A percentile compares a stretch with the other conserved stretches of the same genome.
Conservation (phyloP, 2,888 invertebrate species). For the Cloeon dipterum region DNA sequence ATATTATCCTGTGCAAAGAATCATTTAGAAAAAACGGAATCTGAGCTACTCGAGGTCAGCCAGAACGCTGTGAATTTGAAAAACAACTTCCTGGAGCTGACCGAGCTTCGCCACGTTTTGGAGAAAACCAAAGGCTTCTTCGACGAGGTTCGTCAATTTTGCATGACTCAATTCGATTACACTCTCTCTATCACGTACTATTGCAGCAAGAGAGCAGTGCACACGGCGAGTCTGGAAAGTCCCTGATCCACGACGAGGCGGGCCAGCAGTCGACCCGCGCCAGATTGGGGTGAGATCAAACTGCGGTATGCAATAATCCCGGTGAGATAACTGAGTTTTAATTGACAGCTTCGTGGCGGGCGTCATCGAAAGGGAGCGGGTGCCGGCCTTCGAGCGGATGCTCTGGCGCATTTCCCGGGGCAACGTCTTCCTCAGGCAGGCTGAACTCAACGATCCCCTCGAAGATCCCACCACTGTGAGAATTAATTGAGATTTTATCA, state of each 20-base stretch:
- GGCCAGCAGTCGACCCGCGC: slow-evolving; percentile 2
- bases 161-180: background rate
- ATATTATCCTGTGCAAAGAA: too few species aligned
- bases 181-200: background rate
- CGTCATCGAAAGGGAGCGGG: slow-evolving; percentile 69
- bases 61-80: slow-evolving; percentile 81
- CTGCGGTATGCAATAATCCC: too few species aligned
- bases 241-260: slow-evolving; percentile 26
- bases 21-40: slow-evolving; percentile 86
- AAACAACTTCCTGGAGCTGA: slow-evolving; percentile 75
- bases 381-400: slow-evolving; percentile 79
- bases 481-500: slow-evolving; percentile 7
- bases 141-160: slow-evolving; percentile 33
- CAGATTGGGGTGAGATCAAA: slow-evolving; percentile 1
- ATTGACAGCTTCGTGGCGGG: slow-evolving; percentile 62
- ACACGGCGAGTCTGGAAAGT: slow-evolving; percentile 35
- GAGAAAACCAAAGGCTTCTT: slow-evolving; percentile 83
- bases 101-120: slow-evolving; percentile 74
- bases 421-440: slow-evolving; percentile 69
- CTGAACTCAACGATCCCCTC: slow-evolving; percentile 59
- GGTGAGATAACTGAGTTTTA: slow-evolving; percentile 4
- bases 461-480: slow-evolving; percentile 67
- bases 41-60: slow-evolving; percentile 80
- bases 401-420: slow-evolving; percentile 84
- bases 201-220: slow-evolving; percentile 35